Evolutionary conservation across 2,888 invertebrate genomes (phyloP), one percentile per base, ranked within the genome.

Genomic region (Acronicta alni): DNA sequence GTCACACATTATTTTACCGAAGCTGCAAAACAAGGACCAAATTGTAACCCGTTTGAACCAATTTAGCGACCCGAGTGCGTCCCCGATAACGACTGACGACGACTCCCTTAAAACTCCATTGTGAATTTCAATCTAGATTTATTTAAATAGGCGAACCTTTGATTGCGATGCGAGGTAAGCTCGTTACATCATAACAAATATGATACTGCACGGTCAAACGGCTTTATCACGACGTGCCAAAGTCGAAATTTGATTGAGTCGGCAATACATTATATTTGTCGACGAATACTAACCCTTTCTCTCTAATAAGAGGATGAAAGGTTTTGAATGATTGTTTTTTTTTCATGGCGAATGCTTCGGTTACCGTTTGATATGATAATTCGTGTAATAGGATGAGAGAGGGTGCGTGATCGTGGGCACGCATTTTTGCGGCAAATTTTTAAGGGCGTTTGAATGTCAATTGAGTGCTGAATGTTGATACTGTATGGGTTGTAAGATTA

Each of bases 291-390:
- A 88, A 91, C 89, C 92, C 92, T 89, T 90, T 89, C 84, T 77
- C 83, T 85, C 83, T 90, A 89, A 89, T 92, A 90, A 91, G 90
- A 89, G 91, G 90, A 91, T 92, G 91, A 89, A 90, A 91, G 91
- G 88, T 89, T 86, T 87, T 84, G 88, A 88, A 87, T 85, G 87
- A 85, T 87, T 89, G 89, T 89, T 89, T 82, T 84, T 86, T 90
- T 91, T 91, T 89, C 80, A 82, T 79, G 77, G 82, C 82, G 79
- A 84, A 87, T 85, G 87, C 86, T 82, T 86, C 85, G 86, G 83
- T 80, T 87, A 77, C 81, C 88, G 91, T 93, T 93, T 92, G 93
- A 91, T 92, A 93, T 93, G 93, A 91, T 92, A 93, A 93, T 93
- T 89, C 81, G 65, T 81, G 81, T 92, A 91, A 91, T 89, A 88